Evolutionary conservation across 2,113 vertebrate species (phyloP).

Genomic region (Oncorhynchus kisutch): DNA sequence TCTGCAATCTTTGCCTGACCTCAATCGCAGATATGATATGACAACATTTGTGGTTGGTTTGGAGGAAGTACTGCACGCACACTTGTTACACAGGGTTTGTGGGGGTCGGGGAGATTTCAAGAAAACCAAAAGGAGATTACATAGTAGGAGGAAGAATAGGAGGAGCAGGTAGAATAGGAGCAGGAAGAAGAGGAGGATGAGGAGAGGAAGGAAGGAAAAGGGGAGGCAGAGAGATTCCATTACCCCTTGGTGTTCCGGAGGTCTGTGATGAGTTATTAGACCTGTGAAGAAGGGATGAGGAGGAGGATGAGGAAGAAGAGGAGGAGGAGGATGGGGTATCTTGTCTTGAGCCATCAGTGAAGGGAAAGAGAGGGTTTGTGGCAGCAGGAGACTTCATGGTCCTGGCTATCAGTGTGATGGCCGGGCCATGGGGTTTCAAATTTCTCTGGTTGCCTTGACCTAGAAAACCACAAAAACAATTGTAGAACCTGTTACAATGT

Average conservation of each 20-base stretch:
- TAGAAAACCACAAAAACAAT: slow-evolving; percentile 64
- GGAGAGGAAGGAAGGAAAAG: slow-evolving; percentile 7
- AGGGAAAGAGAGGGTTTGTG: slow-evolving; percentile 48
- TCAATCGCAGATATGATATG: not conserved
- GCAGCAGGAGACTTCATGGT: slow-evolving; percentile 44
- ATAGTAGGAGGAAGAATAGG: not conserved
- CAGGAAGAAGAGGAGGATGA: not conserved
- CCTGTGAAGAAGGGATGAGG: slow-evolving; percentile 49
- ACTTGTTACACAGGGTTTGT: not conserved
- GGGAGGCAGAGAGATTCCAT: slow-evolving; percentile 31
- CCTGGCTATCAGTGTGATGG: slow-evolving; percentile 29
- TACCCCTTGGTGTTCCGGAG: slow-evolving; percentile 63
- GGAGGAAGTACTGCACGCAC: not conserved
- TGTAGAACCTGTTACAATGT: slow-evolving; percentile 28
- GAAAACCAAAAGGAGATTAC: not conserved
- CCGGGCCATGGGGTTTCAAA: slow-evolving; percentile 42
- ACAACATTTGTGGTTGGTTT: slow-evolving; percentile 14
- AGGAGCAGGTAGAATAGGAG: not conserved
- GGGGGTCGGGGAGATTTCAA: not conserved
- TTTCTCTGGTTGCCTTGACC: slow-evolving; percentile 57
- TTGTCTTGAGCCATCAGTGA: slow-evolving; percentile 55
- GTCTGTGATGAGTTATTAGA: slow-evolving; percentile 48
- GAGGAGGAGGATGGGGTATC: too few relatives aligned
- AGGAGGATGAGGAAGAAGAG: too few relatives aligned
- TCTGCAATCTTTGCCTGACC: not conserved